Percentiles rank a stretch among this genome's conserved stretches.
Evolutionary conservation across 2,797 vertebrate species (phyloP).

Genomic region (Ctenosaura bakeri): DNA sequence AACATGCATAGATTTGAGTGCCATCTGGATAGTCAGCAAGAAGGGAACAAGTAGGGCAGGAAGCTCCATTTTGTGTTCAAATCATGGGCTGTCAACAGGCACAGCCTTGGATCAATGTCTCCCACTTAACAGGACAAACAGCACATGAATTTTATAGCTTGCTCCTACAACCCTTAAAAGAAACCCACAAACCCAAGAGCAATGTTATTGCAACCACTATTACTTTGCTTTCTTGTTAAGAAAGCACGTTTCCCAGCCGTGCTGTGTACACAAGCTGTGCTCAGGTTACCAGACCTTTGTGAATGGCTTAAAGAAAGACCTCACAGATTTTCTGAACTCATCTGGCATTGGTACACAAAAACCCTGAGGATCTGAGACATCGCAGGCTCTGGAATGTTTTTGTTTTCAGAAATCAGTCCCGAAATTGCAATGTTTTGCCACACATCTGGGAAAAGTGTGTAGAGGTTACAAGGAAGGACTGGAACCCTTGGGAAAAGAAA

Average conservation of each 20-base stretch:
- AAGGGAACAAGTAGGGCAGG: not conserved
- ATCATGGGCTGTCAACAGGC: slow-evolving; percentile 43
- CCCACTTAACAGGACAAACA: slow-evolving; percentile 45
- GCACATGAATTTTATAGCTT: slow-evolving; percentile 49
- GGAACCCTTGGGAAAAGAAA: slow-evolving; percentile 72
- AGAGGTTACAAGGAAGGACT: slow-evolving; percentile 66
- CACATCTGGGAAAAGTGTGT: slow-evolving; percentile 78
- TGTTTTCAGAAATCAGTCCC: slow-evolving; percentile 75
- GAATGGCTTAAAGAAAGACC: slow-evolving; percentile 66
- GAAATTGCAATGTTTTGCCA: slow-evolving; percentile 67
- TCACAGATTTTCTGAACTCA: slow-evolving; percentile 74
- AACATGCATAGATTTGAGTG: not conserved
- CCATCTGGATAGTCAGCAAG: not conserved
- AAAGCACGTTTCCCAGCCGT: slow-evolving; percentile 71
- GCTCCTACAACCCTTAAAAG: slow-evolving; percentile 54
- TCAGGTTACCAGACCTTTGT: slow-evolving; percentile 65
- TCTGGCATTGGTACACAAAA: slow-evolving; percentile 75
- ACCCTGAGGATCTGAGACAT: slow-evolving; percentile 72
- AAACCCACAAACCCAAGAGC: slow-evolving; percentile 50
- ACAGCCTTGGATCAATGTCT: slow-evolving; percentile 39
- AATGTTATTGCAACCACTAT: slow-evolving; percentile 69
- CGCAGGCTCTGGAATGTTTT: slow-evolving; percentile 74
- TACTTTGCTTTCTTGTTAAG: slow-evolving; percentile 72
- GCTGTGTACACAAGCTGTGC: slow-evolving; percentile 70
- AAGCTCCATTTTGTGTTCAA: slow-evolving; percentile 32